phyloP scores from a whole-genome alignment of 2,113 vertebrate genomes.

The Bubo scandiacus region DNA sequence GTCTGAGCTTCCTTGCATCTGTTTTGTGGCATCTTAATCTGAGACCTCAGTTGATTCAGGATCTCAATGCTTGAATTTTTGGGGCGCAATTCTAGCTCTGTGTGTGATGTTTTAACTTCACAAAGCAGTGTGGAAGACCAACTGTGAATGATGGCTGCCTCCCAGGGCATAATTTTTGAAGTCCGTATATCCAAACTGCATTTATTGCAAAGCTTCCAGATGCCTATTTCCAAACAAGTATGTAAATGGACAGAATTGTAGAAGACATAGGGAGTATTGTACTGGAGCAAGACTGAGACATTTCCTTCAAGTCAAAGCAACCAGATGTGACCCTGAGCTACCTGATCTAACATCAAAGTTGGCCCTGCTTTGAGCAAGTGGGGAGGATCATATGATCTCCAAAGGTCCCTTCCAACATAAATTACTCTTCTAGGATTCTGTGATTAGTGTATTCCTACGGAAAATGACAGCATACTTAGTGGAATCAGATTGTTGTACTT shows the following conservation, averaged over 20 bases:
- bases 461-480: neutral
- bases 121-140: neutral
- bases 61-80: neutral
- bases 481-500: neutral
- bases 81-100: fast-evolving
- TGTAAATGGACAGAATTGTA: neutral
- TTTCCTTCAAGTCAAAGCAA: neutral
- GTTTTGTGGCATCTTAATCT: neutral
- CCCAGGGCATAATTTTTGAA: neutral
- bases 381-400: neutral
- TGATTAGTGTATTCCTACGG: neutral
- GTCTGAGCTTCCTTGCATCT: neutral
- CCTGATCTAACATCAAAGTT: neutral
- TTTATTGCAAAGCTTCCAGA: neutral
- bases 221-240: neutral
- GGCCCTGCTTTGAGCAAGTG: neutral
- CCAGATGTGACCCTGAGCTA: neutral
- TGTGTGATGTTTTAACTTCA: neutral
- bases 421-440: neutral
- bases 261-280: neutral
- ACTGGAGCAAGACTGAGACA: neutral
- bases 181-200: neutral
- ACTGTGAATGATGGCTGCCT: neutral
- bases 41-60: neutral
- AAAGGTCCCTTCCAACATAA: neutral